A percentile compares a stretch with the other conserved stretches of the same genome.
phyloP scores from a whole-genome alignment of 1,140 invertebrate species.

The Aphidius gifuensis region DNA sequence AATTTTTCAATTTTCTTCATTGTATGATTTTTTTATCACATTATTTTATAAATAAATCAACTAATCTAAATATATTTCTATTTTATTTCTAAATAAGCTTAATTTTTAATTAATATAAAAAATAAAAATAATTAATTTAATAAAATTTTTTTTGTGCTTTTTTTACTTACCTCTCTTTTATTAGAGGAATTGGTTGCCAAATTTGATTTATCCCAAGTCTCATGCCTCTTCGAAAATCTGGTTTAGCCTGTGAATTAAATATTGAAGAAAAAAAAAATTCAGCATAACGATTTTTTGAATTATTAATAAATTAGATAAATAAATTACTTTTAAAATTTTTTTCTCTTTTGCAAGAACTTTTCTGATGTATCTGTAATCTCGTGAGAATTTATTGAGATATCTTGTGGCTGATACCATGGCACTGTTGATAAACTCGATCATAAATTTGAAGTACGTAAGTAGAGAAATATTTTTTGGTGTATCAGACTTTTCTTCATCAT shows the following conservation, averaged over 20 bases:
- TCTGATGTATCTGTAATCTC: conserved; percentile 91
- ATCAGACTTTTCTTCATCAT: conserved; percentile 34
- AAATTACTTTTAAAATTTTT: conserved; percentile 76
- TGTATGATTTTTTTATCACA: too few species aligned
- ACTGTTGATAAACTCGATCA: conserved; percentile 74
- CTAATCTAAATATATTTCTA: too few species aligned
- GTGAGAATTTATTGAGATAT: conserved; percentile 82
- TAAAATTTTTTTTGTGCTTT: too few species aligned
- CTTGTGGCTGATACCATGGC: conserved; percentile 83
- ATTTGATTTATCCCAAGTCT: conserved; percentile 66
- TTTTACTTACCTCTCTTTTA: conserved; percentile 58
- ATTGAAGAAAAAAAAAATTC: conserved; percentile 21
- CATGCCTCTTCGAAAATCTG: conserved; percentile 66
- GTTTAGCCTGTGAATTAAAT: conserved; percentile 59
- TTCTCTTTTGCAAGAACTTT: conserved; percentile 75
- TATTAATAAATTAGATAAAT: not conserved
- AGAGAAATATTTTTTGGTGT: conserved; percentile 40
- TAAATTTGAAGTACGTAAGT: conserved; percentile 58
- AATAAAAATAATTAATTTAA: too few species aligned
- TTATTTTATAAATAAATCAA: too few species aligned
- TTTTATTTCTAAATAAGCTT: too few species aligned
- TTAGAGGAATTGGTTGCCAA: conserved; percentile 67
- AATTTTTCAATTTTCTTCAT: too few species aligned
- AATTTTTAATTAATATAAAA: too few species aligned
- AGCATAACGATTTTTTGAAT: not conserved